Evolutionary conservation across 2,797 vertebrate genomes (phyloP).

Genomic region (Sebastes itinus): DNA sequence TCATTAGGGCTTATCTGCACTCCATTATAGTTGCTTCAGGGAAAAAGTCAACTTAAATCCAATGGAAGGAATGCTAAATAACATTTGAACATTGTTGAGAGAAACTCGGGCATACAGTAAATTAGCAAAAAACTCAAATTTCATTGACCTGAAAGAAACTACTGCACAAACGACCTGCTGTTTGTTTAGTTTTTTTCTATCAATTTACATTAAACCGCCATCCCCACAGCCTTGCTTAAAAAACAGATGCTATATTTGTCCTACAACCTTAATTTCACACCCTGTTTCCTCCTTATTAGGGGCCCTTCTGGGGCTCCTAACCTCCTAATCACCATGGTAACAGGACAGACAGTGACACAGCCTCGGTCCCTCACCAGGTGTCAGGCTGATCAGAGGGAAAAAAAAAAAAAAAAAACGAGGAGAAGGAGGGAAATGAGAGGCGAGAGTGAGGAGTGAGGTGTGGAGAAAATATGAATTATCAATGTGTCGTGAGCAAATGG

Average conservation of each 20-base stretch:
- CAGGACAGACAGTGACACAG: conserved; percentile 62
- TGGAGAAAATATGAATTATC: conserved; percentile 73
- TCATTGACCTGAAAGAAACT: conserved; percentile 37
- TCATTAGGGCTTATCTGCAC: conserved; percentile 10
- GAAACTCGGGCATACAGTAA: neutral
- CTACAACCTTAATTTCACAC: conserved; percentile 77
- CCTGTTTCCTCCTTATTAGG: conserved; percentile 71
- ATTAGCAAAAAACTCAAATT: conserved; percentile 1
- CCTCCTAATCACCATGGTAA: conserved; percentile 76
- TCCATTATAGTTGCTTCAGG: conserved; percentile 13
- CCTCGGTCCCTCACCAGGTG: conserved; percentile 64
- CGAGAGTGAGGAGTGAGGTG: conserved; percentile 16
- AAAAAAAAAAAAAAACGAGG: neutral
- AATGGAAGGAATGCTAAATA: neutral
- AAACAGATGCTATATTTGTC: conserved; percentile 72
- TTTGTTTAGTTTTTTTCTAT: conserved; percentile 27
- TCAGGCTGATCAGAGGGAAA: conserved; percentile 46
- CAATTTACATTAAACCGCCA: conserved; percentile 60
- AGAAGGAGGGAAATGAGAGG: conserved; percentile 23
- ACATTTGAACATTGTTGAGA: neutral
- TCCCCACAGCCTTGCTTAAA: conserved; percentile 55
- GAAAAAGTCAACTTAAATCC: conserved; percentile 9
- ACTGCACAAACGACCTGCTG: conserved; percentile 48
- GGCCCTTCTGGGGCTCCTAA: conserved; percentile 66
- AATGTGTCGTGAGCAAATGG: conserved; percentile 70